Evolutionary conservation across 2,888 invertebrate species (phyloP), one percentile per base, ranked within the genome.

Genomic region (Polyploca ridens): DNA sequence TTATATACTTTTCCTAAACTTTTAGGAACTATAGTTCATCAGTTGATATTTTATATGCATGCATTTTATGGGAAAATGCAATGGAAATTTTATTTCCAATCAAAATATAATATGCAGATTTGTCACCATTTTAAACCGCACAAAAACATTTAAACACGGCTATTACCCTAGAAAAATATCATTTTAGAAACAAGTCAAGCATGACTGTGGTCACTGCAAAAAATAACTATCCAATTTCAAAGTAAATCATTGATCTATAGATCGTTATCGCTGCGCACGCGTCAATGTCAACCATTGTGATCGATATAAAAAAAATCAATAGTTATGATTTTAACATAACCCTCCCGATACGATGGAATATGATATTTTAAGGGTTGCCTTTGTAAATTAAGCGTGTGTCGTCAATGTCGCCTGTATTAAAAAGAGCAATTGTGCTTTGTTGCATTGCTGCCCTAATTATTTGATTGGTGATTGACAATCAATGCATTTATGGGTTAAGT

Each of bases 351-450:
- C 63, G 84, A 84, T 86, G 88, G 86, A 92, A 92, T 90, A 87
- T 88, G 85, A 91, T 92, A 93, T 92, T 90, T 81, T 77, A 83
- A 89, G 90, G 91, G 91, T 87, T 84, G 71, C 66, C 68, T 69
- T 66, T 66, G 70, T 72, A 59, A 66, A 54, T 54, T 64, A 66
- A 66, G 69, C 62, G 70, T 74, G 76, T 72, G 80, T 69, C 73
- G 63, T 70, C 38, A 41, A 13, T 41, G 38, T 35, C 10, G 35
- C 16, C 27, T 27, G 35, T 72, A 71, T 63, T 63, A 66, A 73
- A 84, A 79, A 70, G 71, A 71, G 73, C 81, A 71, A 87, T 87
- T 85, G 84, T 82, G 70, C 69, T 79, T 86, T 84, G 82, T 83
- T 78, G 64, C 5, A n/a, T n/a, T 66, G 66, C 69, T 70, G 74